Evolutionary conservation across 2,888 invertebrate species (phyloP).

Genomic region (Eurytoma californica): DNA sequence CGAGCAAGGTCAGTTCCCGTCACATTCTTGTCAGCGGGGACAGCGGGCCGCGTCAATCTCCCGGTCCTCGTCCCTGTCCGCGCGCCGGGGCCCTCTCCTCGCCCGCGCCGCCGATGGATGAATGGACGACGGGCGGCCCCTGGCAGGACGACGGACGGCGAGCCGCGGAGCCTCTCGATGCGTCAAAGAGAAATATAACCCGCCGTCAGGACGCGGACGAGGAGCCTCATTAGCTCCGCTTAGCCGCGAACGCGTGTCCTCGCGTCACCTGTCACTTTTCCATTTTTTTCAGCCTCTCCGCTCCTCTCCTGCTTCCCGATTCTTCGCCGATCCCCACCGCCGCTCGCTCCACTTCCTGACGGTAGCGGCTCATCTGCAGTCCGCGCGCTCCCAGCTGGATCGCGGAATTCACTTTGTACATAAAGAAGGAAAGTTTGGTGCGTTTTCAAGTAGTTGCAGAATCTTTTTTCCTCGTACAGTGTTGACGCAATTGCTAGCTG

Average conservation of each 20-base stretch:
- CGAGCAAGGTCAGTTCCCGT: slow-evolving; percentile 71
- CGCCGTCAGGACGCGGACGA: slow-evolving; percentile 65
- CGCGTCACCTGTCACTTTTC: slow-evolving; percentile 58
- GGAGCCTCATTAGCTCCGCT: slow-evolving; percentile 73
- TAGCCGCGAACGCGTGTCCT: slow-evolving; percentile 67
- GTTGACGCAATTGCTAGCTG: too few relatives aligned
- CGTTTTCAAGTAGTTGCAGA: too few relatives aligned
- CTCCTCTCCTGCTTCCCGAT: not conserved
- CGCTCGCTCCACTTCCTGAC: not conserved
- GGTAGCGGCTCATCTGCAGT: not conserved
- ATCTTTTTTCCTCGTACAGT: too few relatives aligned
- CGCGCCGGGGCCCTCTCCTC: slow-evolving; percentile 34
- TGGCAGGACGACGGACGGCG: slow-evolving; percentile 50
- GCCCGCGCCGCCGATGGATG: slow-evolving; percentile 27
- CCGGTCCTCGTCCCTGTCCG: slow-evolving; percentile 51
- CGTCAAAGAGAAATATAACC: slow-evolving; percentile 75
- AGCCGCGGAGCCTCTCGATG: slow-evolving; percentile 71
- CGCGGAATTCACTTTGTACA: too few relatives aligned
- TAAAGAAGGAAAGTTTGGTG: too few relatives aligned
- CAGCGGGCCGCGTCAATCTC: slow-evolving; percentile 74
- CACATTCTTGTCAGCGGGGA: slow-evolving; percentile 74
- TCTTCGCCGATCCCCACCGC: not conserved
- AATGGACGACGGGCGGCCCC: slow-evolving; percentile 63
- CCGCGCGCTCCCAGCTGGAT: too few relatives aligned
- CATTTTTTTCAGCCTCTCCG: slow-evolving; percentile 46